Evolutionary conservation across 1,140 invertebrate species (phyloP), one percentile per base, ranked within the genome.

Genomic region (Steinernema khuongi): DNA sequence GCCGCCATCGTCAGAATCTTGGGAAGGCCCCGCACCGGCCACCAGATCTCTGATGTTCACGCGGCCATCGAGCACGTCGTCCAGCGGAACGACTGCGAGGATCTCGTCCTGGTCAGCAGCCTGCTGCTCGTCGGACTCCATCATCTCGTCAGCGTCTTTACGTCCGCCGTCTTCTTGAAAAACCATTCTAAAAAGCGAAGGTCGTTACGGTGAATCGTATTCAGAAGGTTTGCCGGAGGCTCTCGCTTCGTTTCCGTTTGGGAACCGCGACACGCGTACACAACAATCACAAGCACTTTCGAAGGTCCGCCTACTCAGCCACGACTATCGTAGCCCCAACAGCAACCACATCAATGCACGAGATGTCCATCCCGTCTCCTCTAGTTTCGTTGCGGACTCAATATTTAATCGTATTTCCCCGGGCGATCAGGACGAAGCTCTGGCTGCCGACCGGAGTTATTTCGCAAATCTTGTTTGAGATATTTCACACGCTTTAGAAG

Each of bases 271-370:
- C 50, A 60, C 50, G 50, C 50, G 50, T 60, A 26, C 50, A 60
- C 50, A 60, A 60, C 50, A 60, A 60, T 60, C 50, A 60, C 50
- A 60, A 60, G 50, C 50, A 60, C 50, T 60, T 60, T 60, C 50
- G 50, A 60, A 60, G 7, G 7, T 60, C 50, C 50, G 50, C 50
- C 50, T 60, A 60, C 50, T 60, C 50, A 60, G 50, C 50, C 7
- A 60, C 50, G 50, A 60, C 50, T 22, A 60, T 60, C 50, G 50
- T 41, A 60, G 50, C 50, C 50, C 11, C 36, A 41, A 41, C 36
- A 26, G 50, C 50, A 60, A 60, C 50, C n/a, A n/a, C 50, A 60
- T 22, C 11, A 60, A n/a, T n/a, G n/a, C n/a, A 17, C 50, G 50
- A 60, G 50, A 22, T 22, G 50, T 60, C 50, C 50, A 22, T 22